Evolutionary conservation across 2,797 vertebrate species (phyloP).

Genomic region (Crax fasciolata): DNA sequence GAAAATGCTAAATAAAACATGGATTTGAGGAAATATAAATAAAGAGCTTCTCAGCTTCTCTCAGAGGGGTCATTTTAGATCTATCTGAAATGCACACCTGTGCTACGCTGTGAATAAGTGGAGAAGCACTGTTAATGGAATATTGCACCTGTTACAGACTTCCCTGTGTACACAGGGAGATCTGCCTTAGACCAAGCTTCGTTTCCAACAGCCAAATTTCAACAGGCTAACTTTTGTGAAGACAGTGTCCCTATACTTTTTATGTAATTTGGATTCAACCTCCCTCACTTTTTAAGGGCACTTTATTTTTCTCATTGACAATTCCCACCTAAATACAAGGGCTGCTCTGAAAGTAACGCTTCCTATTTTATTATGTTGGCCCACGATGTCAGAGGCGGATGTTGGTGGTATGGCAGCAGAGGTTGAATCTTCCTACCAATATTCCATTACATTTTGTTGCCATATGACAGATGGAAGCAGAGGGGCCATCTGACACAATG

Average conservation of each 20-base stretch:
- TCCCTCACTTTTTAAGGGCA: conserved; percentile 10
- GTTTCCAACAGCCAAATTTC: neutral
- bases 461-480: neutral
- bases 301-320: conserved; percentile 20
- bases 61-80: neutral
- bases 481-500: neutral
- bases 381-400: neutral
- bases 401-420: neutral
- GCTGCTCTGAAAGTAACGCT: neutral
- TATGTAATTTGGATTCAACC: neutral
- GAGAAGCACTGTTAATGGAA: neutral
- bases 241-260: neutral
- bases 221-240: neutral
- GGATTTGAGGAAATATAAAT: neutral
- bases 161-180: neutral
- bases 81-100: neutral
- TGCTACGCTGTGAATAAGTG: neutral
- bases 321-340: conserved; percentile 43
- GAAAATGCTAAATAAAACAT: conserved; percentile 1
- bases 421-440: neutral
- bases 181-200: neutral
- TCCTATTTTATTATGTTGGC: neutral
- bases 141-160: neutral
- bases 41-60: neutral
- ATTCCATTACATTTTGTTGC: neutral